These are phyloP conservation scores for Crotalus horridus DNA, from an alignment of 2,113 vertebrate genomes.

Conservation along the genomic window DNA sequence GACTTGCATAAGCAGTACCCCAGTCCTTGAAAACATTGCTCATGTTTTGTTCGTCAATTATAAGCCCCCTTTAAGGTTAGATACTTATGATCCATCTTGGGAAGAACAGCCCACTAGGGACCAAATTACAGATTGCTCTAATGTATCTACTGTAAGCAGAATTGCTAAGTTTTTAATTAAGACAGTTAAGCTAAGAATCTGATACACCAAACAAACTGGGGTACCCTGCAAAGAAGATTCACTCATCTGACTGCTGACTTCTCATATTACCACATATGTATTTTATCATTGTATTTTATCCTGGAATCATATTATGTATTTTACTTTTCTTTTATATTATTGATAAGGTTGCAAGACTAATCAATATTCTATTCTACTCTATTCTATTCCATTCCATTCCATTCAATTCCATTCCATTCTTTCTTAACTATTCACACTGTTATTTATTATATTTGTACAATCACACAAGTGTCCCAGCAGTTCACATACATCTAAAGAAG, in stretches of 20 bases:
- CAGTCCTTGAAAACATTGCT: background rate
- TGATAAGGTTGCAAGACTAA: background rate
- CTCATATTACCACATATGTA: background rate
- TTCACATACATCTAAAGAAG: background rate
- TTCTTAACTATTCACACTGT: background rate
- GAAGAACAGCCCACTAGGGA: background rate
- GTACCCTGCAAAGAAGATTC: background rate
- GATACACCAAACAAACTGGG: background rate
- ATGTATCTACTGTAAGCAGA: background rate
- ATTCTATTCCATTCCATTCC: background rate
- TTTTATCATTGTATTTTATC: background rate
- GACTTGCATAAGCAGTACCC: background rate
- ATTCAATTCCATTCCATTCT: background rate
- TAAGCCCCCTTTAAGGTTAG: background rate
- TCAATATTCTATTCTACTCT: background rate
- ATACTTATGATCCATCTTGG: background rate
- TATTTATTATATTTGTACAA: background rate
- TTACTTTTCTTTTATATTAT: background rate
- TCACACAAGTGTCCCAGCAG: background rate
- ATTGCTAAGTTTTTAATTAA: background rate
- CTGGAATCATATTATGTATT: background rate
- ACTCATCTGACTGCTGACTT: background rate
- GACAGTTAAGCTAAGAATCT: background rate
- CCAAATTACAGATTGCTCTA: background rate
- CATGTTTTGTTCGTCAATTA: background rate